Evolutionary conservation across 2,113 vertebrate species (phyloP).

Genomic region (Labeo catla): DNA sequence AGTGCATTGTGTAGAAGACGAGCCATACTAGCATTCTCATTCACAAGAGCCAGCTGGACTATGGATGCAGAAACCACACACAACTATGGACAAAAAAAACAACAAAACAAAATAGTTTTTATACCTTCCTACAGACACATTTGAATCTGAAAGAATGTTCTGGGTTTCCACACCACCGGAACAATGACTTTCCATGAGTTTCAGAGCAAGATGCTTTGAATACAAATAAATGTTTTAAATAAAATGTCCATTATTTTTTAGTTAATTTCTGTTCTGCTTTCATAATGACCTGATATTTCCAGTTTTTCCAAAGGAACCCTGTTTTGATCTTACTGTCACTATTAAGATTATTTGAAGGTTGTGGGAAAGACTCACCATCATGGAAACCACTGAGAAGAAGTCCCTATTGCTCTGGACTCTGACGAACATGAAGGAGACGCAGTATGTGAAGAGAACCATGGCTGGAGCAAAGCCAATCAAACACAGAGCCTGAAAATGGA

Average conservation of each 20-base stretch:
- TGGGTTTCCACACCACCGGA: background rate
- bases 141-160: background rate
- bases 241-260: too few species aligned
- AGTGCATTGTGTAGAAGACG: slow-evolving; percentile 82
- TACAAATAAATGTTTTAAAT: too few species aligned
- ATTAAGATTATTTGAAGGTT: background rate
- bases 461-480: slow-evolving; percentile 88
- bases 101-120: background rate
- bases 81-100: slow-evolving; percentile 61
- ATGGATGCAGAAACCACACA: slow-evolving; percentile 76
- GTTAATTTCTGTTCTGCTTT: too few species aligned
- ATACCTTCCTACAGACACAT: background rate
- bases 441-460: slow-evolving; percentile 90
- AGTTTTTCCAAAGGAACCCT: background rate
- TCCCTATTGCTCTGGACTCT: slow-evolving; percentile 91
- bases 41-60: slow-evolving; percentile 80
- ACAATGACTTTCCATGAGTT: background rate
- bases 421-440: slow-evolving; percentile 88
- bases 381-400: slow-evolving; percentile 92
- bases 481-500: slow-evolving; percentile 83
- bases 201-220: background rate
- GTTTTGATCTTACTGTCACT: background rate
- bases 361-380: slow-evolving; percentile 84
- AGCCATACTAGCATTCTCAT: slow-evolving; percentile 73
- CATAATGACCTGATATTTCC: background rate